Percentiles rank a stretch among this genome's conserved stretches.
Conservation (phyloP, 1,140 invertebrate species). For the Drosophila kepulauana region DNA sequence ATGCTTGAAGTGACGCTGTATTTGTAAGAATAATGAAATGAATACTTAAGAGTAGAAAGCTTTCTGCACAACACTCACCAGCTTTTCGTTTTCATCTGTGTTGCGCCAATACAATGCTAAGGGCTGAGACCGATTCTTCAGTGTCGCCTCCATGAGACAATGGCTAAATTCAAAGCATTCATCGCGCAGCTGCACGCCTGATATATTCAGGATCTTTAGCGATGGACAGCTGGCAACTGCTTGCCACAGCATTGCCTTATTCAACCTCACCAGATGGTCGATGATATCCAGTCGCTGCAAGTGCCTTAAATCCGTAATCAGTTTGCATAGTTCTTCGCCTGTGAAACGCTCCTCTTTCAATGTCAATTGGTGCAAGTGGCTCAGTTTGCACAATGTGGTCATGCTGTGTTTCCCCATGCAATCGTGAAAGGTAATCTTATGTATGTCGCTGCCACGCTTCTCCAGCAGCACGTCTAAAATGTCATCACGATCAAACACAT, state of each 20-base stretch:
- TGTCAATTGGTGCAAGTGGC: background rate
- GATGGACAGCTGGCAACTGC: background rate
- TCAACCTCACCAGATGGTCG: background rate
- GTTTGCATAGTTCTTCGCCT: background rate
- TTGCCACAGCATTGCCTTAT: conserved; percentile 23
- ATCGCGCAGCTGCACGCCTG: background rate
- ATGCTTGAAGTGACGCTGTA: too few relatives aligned
- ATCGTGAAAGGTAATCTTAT: conserved; percentile 9
- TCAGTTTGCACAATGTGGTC: background rate
- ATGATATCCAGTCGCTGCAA: conserved; percentile 23
- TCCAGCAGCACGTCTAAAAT: background rate
- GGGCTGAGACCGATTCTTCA: background rate
- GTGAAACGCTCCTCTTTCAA: conserved; percentile 16
- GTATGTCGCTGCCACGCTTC: background rate
- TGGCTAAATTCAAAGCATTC: background rate
- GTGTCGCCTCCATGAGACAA: background rate
- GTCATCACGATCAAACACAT: too few relatives aligned
- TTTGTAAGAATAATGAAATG: too few relatives aligned
- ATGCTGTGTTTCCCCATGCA: background rate
- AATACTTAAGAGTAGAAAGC: too few relatives aligned
- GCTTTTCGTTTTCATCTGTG: too few relatives aligned
- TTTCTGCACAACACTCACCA: too few relatives aligned
- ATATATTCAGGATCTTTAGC: conserved; percentile 19
- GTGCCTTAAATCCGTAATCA: background rate
- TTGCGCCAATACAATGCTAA: too few relatives aligned